Base-by-base conservation (phyloP, 2,888 invertebrate species). In the Ptilodon capucinus region DNA sequence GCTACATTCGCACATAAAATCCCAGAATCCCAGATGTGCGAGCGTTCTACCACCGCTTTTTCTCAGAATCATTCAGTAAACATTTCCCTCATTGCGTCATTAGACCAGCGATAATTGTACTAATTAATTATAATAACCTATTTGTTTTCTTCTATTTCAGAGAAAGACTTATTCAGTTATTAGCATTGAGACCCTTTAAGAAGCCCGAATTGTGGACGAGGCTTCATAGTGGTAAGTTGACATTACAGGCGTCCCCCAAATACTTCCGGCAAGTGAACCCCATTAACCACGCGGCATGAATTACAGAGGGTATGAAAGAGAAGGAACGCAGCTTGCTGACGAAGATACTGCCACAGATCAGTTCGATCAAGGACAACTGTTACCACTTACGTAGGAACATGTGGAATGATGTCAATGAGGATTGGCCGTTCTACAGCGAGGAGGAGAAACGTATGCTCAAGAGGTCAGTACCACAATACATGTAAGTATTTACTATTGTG, bases 341-440 rank as follows among this genome's bases (percentile, higher is more conserved):
- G 82, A 93, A 93, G 76, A 94, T 97, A 68, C 91, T 98, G 76
- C 95, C 95, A 72, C 95, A 95, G 81, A 94, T 98, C 67, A 95
- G 97, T 67, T 92, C 90, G 61, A 92, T 96, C 91, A 95, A 95
- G 84, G 97, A 98, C 88, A 98, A 98, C 91, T 95, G 95, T 77
- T 98, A 96, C 91, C 95, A 96, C 77, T 92, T 98, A 82, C 94
- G 95, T 71, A 95, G 96, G 76, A 94, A 95, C 76, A 93, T 96
- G 74, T 98, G 97, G 97, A 96, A 96, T 80, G 98, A 98, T 81
- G 97, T 98, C 61, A 95, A 97, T 71, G 96, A 96, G 76, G 96
- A 97, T 79, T 98, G 98, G 98, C 97, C 97, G 54, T 98, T 96
- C 91, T 98, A 97, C 81, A 94, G 95, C 16, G 97, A 98, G 71